phyloP scores from a whole-genome alignment of 2,113 vertebrate genomes.

The Urocynchramus pylzowi region DNA sequence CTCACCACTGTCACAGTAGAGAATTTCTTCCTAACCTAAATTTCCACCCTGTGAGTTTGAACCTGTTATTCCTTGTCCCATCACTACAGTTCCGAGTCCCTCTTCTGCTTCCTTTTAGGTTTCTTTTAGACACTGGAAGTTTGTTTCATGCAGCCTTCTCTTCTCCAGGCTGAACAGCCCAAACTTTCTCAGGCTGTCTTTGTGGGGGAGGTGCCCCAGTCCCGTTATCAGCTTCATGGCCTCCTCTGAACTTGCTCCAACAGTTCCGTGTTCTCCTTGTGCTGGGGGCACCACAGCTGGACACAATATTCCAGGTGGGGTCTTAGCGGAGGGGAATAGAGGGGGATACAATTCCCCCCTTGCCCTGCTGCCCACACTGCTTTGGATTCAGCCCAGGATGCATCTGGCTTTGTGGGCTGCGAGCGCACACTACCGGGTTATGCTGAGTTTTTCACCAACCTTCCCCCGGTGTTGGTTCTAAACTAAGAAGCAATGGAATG shows the following conservation, averaged over 20 bases:
- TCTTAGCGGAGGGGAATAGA: neutral
- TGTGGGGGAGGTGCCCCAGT: neutral
- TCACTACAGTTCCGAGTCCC: neutral
- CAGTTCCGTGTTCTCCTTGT: no score
- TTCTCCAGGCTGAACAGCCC: neutral
- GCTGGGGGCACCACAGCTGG: neutral
- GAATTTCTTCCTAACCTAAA: neutral
- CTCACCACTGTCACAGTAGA: neutral
- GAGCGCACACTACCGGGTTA: neutral
- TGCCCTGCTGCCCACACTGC: neutral
- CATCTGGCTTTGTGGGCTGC: neutral
- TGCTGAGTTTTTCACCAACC: neutral
- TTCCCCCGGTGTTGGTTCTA: no score
- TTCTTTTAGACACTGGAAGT: neutral
- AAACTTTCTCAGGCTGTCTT: neutral
- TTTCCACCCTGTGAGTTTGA: neutral
- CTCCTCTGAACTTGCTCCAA: neutral
- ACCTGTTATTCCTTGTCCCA: neutral
- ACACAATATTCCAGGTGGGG: neutral
- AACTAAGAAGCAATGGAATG: fast-evolving
- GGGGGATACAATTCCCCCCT: no score
- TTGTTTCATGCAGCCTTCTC: neutral
- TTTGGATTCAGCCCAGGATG: neutral
- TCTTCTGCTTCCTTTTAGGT: neutral
- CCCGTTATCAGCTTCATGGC: neutral